phyloP scores from a whole-genome alignment of 2,888 invertebrate genomes.

The Drosophila kuntzei region DNA sequence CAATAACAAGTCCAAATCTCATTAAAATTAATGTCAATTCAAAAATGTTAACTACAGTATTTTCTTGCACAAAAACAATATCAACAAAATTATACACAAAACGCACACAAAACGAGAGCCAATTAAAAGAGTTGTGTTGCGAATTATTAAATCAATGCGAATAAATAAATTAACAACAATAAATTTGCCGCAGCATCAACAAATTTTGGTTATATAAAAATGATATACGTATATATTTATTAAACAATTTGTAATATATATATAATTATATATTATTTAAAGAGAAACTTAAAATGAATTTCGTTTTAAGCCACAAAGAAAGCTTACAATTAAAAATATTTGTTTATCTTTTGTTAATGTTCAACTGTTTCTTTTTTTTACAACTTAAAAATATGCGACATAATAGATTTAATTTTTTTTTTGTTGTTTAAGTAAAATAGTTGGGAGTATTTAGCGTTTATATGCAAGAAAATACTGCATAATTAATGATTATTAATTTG shows the following conservation, averaged over 20 bases:
- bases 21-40: slow-evolving; percentile 6
- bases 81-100: slow-evolving; percentile 19
- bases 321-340: slow-evolving; percentile 49
- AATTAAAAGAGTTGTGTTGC: slow-evolving; percentile 19
- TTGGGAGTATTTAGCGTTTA: slow-evolving; percentile 52
- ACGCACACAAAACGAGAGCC: slow-evolving; percentile 39
- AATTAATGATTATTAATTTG: slow-evolving; percentile 10
- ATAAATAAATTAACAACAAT: slow-evolving; percentile 30
- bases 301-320: slow-evolving; percentile 53
- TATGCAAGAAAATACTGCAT: slow-evolving; percentile 81
- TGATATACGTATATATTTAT: slow-evolving; percentile 75
- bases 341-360: slow-evolving; percentile 24
- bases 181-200: slow-evolving; percentile 37
- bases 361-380: slow-evolving; percentile 33
- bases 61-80: slow-evolving; percentile 70
- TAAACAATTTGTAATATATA: slow-evolving; percentile 71
- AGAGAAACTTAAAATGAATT: slow-evolving; percentile 68
- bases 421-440: slow-evolving; percentile 37
- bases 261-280: slow-evolving; percentile 69
- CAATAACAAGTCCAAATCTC: neutral
- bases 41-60: slow-evolving; percentile 52
- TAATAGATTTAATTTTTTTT: slow-evolving; percentile 23
- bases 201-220: slow-evolving; percentile 73
- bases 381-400: slow-evolving; percentile 55
- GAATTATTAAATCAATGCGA: slow-evolving; percentile 6